phyloP scores from a whole-genome alignment of 2,888 invertebrate genomes.

The Cantharis rustica region DNA sequence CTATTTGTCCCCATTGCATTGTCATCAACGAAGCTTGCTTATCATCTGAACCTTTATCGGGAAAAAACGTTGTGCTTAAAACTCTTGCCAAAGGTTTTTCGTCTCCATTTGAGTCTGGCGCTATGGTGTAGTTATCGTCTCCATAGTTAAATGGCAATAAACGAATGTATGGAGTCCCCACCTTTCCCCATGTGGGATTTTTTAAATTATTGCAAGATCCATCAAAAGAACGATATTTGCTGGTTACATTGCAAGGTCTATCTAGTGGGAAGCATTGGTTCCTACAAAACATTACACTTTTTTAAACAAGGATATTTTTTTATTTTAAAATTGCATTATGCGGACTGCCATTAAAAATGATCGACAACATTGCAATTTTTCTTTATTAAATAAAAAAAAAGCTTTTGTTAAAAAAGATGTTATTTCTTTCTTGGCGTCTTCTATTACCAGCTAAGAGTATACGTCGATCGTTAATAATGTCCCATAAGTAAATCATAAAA shows the following conservation, averaged over 20 bases:
- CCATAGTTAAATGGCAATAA: slow-evolving; percentile 69
- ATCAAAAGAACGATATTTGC: slow-evolving; percentile 71
- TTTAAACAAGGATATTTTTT: too few species aligned
- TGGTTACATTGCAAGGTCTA: slow-evolving; percentile 55
- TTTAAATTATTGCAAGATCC: slow-evolving; percentile 83
- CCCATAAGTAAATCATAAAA: too few species aligned
- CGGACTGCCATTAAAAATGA: too few species aligned
- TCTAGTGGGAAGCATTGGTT: background rate
- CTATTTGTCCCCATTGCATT: slow-evolving; percentile 81
- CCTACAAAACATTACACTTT: background rate
- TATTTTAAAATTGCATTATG: too few species aligned
- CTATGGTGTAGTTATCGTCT: slow-evolving; percentile 67
- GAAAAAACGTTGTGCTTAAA: slow-evolving; percentile 67
- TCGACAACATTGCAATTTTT: too few species aligned
- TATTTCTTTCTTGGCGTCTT: too few species aligned
- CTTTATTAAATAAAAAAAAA: too few species aligned
- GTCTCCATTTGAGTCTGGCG: slow-evolving; percentile 59
- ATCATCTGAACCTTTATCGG: slow-evolving; percentile 65
- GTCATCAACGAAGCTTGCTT: slow-evolving; percentile 67
- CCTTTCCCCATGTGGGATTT: slow-evolving; percentile 73
- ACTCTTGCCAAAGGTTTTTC: slow-evolving; percentile 68
- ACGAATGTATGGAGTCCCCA: slow-evolving; percentile 66
- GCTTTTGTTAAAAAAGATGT: too few species aligned
- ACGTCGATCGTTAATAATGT: too few species aligned
- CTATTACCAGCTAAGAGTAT: too few species aligned